Conservation (phyloP, 1,140 invertebrate species). For the Nymphalis io region DNA sequence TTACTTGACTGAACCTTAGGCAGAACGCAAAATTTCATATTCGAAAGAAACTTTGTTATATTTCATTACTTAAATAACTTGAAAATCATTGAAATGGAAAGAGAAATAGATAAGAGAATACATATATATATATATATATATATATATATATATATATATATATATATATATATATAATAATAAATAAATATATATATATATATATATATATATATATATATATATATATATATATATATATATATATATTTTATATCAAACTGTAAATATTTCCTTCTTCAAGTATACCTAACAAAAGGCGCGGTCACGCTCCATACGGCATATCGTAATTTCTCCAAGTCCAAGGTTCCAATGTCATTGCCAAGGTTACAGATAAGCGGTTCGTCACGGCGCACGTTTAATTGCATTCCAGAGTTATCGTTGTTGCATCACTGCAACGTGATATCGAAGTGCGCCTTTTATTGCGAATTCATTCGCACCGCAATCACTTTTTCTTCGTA, state of each 20-base stretch:
- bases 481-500: conserved; percentile 11
- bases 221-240: not conserved
- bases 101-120: too few species aligned
- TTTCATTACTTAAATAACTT: too few species aligned
- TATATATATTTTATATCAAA: conserved; percentile 1
- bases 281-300: conserved; percentile 20
- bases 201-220: too few species aligned
- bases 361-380: conserved; percentile 52
- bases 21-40: too few species aligned
- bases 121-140: too few species aligned
- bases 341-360: conserved; percentile 50
- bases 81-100: too few species aligned
- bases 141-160: too few species aligned
- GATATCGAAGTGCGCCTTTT: conserved; percentile 32
- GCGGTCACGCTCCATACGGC: conserved; percentile 37
- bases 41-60: too few species aligned
- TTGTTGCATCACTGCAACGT: conserved; percentile 49
- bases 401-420: conserved; percentile 52
- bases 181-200: too few species aligned
- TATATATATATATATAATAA: too few species aligned
- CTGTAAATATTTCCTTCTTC: conserved; percentile 11
- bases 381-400: conserved; percentile 50
- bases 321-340: conserved; percentile 33
- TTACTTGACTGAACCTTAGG: too few species aligned
- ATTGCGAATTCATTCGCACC: conserved; percentile 3